Evolutionary conservation across 2,113 vertebrate species (phyloP).

Genomic region (Asarcornis scutulata): DNA sequence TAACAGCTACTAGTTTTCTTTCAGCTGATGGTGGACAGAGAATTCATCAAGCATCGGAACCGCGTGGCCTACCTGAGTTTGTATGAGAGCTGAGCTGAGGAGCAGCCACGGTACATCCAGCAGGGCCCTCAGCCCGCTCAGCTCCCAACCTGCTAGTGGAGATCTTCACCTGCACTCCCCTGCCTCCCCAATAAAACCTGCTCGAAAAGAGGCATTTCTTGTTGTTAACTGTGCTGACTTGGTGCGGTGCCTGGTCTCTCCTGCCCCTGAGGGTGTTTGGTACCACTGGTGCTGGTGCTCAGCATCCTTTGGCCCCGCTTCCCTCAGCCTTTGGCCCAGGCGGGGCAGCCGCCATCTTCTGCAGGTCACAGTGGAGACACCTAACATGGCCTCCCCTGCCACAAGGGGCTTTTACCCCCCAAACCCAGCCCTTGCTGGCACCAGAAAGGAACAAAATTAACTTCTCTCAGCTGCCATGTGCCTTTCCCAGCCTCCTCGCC

Average conservation of each 20-base stretch:
- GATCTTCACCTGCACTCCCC: background rate
- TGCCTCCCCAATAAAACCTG: background rate
- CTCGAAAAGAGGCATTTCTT: background rate
- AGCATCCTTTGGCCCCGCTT: background rate
- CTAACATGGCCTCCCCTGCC: rapidly evolving
- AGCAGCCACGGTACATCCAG: background rate
- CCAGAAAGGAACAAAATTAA: background rate
- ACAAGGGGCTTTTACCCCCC: background rate
- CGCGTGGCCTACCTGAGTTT: slow-evolving; percentile 79
- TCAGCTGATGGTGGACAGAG: slow-evolving; percentile 81
- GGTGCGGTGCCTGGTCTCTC: rapidly evolving
- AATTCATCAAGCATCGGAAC: slow-evolving; percentile 76
- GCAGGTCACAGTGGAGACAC: rapidly evolving
- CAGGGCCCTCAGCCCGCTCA: background rate
- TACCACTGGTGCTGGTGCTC: rapidly evolving
- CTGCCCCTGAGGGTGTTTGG: background rate
- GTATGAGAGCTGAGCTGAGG: slow-evolving; percentile 51
- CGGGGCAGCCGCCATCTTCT: background rate
- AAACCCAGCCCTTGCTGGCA: background rate
- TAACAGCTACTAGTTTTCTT: background rate
- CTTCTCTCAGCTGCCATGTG: background rate
- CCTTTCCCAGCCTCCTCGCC: background rate
- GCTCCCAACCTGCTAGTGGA: rapidly evolving
- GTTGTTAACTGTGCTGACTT: background rate
- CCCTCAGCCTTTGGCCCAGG: background rate